phyloP scores from a whole-genome alignment of 2,797 vertebrate genomes.

The Falco concolor region DNA sequence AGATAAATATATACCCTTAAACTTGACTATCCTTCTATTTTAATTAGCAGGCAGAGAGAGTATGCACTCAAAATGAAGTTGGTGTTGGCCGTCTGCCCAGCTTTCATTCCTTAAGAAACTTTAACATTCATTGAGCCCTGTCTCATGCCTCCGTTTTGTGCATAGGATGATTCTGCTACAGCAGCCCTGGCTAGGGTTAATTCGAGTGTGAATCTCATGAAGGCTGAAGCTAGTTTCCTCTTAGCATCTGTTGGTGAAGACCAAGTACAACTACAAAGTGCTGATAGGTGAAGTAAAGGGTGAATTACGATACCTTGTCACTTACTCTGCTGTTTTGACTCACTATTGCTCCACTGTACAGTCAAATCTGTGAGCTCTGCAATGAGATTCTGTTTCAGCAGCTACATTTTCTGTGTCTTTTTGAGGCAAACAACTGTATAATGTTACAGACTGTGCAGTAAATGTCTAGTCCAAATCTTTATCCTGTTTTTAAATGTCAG shows the following conservation, averaged over 20 bases:
- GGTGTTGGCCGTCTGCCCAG: conserved; percentile 22
- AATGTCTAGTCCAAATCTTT: background rate
- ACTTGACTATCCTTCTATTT: background rate
- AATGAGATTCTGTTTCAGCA: background rate
- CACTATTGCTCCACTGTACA: background rate
- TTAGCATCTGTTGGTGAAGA: background rate
- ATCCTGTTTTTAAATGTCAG: background rate
- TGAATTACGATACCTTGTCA: background rate
- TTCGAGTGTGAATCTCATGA: background rate
- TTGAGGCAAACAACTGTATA: background rate
- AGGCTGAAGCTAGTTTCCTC: background rate
- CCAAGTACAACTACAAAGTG: background rate
- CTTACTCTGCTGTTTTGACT: background rate
- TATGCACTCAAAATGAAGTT: conserved; percentile 39
- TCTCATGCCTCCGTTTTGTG: background rate
- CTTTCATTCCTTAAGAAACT: conserved; percentile 31
- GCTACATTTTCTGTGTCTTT: background rate
- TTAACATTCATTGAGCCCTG: background rate
- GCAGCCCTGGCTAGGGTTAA: background rate
- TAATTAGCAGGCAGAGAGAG: conserved; percentile 47
- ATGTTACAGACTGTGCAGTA: background rate
- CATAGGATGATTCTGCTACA: background rate
- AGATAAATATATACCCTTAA: conserved; percentile 46
- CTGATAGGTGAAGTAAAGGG: background rate
- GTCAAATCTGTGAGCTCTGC: background rate